phyloP scores from a whole-genome alignment of 2,113 vertebrate species.

The Odobenus rosmarus region DNA sequence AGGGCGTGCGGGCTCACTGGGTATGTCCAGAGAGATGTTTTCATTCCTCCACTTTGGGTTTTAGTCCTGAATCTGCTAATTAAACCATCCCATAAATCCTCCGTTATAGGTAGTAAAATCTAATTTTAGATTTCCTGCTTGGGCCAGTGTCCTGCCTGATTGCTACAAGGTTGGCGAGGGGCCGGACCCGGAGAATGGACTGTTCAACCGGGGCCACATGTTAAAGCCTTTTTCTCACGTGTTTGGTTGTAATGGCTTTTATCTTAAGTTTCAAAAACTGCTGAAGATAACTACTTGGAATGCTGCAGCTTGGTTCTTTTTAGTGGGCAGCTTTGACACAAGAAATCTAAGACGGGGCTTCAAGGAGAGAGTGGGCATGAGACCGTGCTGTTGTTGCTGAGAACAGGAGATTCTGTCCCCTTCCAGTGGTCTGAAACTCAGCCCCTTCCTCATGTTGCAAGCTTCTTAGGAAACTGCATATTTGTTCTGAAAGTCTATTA shows the following conservation, averaged over 20 bases:
- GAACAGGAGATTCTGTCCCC: fast-evolving
- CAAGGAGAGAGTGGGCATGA: fast-evolving
- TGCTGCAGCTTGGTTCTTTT: background rate
- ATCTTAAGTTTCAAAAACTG: constrained; percentile 49
- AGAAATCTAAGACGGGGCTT: no score
- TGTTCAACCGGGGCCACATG: constrained; percentile 59
- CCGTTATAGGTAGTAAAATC: constrained; percentile 91
- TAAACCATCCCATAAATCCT: constrained; percentile 90
- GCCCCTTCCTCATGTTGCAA: background rate
- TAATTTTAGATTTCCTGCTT: constrained; percentile 92
- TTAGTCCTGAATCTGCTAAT: constrained; percentile 88
- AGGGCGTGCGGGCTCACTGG: background rate
- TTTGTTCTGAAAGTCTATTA: fast-evolving
- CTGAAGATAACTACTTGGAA: background rate
- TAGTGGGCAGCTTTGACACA: background rate
- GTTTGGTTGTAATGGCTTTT: constrained; percentile 55
- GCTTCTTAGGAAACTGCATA: background rate
- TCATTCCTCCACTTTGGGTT: constrained; percentile 83
- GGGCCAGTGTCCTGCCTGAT: constrained; percentile 86
- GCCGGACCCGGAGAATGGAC: constrained; percentile 77
- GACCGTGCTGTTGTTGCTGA: fast-evolving
- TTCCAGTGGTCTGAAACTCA: background rate
- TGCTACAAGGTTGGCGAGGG: constrained; percentile 84
- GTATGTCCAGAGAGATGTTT: constrained; percentile 83
- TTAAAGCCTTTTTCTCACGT: constrained; percentile 50